Evolutionary conservation across 2,888 invertebrate species (phyloP).

Genomic region (Synanthedon andrenaeformis): DNA sequence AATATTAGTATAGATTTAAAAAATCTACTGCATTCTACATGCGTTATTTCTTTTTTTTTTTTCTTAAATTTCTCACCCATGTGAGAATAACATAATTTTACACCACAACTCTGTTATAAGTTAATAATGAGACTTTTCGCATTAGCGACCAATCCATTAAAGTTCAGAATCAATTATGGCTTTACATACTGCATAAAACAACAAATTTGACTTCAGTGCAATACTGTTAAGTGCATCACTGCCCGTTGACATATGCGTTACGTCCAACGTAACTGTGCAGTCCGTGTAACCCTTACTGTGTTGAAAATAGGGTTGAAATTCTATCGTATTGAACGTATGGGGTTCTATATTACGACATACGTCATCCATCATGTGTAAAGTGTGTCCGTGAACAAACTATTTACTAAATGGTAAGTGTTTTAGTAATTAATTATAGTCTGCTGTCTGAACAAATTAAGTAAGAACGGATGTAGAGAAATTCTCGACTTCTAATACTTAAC

Average conservation of each 20-base stretch:
- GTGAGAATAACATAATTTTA: no score
- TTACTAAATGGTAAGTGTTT: constrained; percentile 24
- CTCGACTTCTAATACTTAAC: background rate
- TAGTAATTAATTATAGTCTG: constrained; percentile 31
- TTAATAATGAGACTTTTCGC: background rate
- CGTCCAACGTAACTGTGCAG: background rate
- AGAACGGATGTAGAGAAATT: constrained; percentile 17
- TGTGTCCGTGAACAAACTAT: constrained; percentile 37
- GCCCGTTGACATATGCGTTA: background rate
- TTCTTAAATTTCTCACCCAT: no score
- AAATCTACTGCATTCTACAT: no score
- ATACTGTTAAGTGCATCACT: constrained; percentile 40
- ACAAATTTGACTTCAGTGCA: constrained; percentile 34
- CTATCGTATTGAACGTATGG: background rate
- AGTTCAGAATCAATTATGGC: constrained; percentile 27
- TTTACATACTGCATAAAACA: constrained; percentile 20
- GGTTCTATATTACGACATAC: constrained; percentile 1
- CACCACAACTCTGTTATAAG: no score
- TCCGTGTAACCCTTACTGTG: constrained; percentile 17
- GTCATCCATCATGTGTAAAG: constrained; percentile 43
- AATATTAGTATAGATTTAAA: no score
- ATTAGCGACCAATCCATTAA: constrained; percentile 1
- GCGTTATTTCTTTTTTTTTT: no score
- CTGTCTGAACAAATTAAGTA: constrained; percentile 34
- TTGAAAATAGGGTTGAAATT: constrained; percentile 5